Conservation (phyloP, 2,888 invertebrate species). For the Augochlorella aurata region DNA sequence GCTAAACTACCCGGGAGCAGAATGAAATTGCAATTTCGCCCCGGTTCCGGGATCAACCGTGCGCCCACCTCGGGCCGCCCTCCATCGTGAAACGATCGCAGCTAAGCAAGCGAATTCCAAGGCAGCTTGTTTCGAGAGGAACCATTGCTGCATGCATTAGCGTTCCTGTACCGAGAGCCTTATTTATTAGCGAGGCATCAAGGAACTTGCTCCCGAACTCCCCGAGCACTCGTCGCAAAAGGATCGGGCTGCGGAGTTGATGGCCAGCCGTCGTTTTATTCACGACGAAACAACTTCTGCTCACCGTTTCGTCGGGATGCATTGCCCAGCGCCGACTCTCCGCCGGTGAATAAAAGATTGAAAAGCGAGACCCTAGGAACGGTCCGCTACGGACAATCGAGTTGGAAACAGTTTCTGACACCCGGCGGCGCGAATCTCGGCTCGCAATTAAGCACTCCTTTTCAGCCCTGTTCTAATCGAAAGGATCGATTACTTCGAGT, state of each 20-base stretch:
- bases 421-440: background rate
- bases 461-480: background rate
- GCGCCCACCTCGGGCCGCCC: background rate
- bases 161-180: background rate
- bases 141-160: background rate
- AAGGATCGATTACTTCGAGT: background rate
- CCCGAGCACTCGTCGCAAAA: background rate
- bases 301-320: constrained; percentile 9
- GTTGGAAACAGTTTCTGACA: background rate
- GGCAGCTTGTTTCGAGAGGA: background rate
- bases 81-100: background rate
- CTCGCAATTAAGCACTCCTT: constrained; percentile 1
- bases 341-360: constrained; percentile 6
- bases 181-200: background rate
- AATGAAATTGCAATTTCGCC: constrained; percentile 25
- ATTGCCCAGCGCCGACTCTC: background rate
- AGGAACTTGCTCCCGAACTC: background rate
- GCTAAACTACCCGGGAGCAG: background rate
- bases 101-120: constrained; percentile 8
- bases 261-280: constrained; percentile 8
- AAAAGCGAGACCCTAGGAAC: background rate
- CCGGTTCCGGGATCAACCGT: background rate
- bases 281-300: constrained; percentile 16
- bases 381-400: background rate
- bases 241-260: background rate